Evolutionary conservation across 2,888 invertebrate species (phyloP).

Genomic region (Erebia aethiops): DNA sequence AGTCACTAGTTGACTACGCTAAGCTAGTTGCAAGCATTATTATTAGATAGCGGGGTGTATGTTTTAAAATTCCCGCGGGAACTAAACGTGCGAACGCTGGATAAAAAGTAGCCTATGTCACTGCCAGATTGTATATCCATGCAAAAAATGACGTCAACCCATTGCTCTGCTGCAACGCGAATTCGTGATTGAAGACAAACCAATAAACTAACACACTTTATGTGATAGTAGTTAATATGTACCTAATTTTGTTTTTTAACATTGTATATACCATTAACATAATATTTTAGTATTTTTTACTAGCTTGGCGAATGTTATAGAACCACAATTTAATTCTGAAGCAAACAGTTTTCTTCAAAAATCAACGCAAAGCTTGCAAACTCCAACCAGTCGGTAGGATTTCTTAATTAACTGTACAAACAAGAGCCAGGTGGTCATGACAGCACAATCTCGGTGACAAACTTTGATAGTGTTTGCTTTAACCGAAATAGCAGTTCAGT

Average conservation of each 20-base stretch:
- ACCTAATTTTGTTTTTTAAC: background rate
- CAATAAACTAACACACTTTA: too few species aligned
- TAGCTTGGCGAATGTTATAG: background rate
- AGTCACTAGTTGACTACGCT: too few species aligned
- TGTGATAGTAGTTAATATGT: too few species aligned
- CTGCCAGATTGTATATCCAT: too few species aligned
- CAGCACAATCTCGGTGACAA: slow-evolving; percentile 26
- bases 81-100: too few species aligned
- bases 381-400: slow-evolving; percentile 7
- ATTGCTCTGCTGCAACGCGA: too few species aligned
- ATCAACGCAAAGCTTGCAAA: background rate
- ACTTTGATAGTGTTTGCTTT: slow-evolving; percentile 33
- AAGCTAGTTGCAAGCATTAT: too few species aligned
- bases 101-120: too few species aligned
- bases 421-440: slow-evolving; percentile 34
- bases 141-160: too few species aligned
- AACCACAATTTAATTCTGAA: background rate
- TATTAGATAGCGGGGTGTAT: too few species aligned
- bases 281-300: background rate
- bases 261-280: background rate
- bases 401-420: slow-evolving; percentile 37
- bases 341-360: background rate
- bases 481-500: slow-evolving; percentile 20
- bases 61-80: too few species aligned
- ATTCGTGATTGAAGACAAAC: too few species aligned